Percentiles rank a stretch among this genome's conserved stretches.
Evolutionary conservation across 2,113 vertebrate species (phyloP).

Genomic region (Seriola aureovittata): DNA sequence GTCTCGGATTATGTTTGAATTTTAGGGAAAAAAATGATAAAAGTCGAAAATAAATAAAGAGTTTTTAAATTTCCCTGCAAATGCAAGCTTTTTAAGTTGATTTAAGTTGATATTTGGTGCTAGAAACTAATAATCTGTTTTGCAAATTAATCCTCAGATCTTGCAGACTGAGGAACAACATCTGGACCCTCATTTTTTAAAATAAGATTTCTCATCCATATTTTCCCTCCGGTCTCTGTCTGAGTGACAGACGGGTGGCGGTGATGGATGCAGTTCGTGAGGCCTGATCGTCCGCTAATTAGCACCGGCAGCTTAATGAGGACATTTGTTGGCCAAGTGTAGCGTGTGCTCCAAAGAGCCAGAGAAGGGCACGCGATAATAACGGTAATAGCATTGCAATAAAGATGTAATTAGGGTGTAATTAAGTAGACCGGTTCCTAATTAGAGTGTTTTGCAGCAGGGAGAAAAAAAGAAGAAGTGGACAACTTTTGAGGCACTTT

Average conservation of each 20-base stretch:
- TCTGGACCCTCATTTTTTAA: not conserved
- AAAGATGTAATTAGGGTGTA: not conserved
- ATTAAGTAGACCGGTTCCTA: not conserved
- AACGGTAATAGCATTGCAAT: not conserved
- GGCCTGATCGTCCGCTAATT: slow-evolving; percentile 32
- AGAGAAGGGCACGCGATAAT: slow-evolving; percentile 7
- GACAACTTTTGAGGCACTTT: slow-evolving; percentile 39
- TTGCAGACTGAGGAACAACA: not conserved
- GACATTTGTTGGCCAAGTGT: slow-evolving; percentile 25
- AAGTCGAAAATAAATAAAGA: not conserved
- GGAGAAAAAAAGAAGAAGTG: not conserved
- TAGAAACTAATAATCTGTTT: not conserved
- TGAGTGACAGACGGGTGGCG: not conserved
- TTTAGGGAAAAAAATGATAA: not conserved
- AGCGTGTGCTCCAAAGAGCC: not conserved
- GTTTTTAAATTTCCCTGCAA: too few species aligned
- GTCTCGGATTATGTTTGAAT: not conserved
- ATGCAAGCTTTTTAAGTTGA: not conserved
- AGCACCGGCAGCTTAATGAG: slow-evolving; percentile 40
- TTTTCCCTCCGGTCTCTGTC: not conserved
- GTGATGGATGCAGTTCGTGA: slow-evolving; percentile 31
- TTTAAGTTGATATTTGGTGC: not conserved
- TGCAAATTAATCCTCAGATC: not conserved
- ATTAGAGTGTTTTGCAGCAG: not conserved
- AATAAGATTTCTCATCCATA: not conserved